These are phyloP conservation scores for Myathropa florea DNA, from an alignment of 2,888 invertebrate species.

Conservation along the genomic window DNA sequence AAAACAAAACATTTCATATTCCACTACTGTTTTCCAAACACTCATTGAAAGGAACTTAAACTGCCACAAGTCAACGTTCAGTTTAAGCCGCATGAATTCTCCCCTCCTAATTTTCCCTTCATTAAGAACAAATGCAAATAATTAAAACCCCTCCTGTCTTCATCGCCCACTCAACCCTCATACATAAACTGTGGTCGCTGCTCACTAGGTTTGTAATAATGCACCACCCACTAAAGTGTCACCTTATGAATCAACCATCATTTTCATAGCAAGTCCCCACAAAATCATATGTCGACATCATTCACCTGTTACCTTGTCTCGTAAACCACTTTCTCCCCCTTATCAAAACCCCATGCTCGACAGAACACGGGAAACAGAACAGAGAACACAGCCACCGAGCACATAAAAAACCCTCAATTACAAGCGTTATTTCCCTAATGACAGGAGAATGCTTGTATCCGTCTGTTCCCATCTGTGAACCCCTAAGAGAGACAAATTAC, in stretches of 20 bases:
- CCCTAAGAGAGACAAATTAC: slow-evolving; percentile 47
- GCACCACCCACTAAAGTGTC: background rate
- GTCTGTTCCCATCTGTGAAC: slow-evolving; percentile 39
- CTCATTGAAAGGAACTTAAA: background rate
- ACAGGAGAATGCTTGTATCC: slow-evolving; percentile 46
- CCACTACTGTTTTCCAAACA: no score
- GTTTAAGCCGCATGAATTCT: background rate
- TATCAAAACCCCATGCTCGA: background rate
- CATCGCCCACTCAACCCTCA: background rate
- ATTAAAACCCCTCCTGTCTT: background rate
- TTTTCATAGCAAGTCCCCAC: background rate
- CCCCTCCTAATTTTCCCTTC: background rate
- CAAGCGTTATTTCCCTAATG: slow-evolving; percentile 58
- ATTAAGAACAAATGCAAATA: background rate
- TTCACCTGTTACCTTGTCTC: slow-evolving; percentile 39
- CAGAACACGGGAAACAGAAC: background rate
- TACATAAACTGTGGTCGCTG: no score
- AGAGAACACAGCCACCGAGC: background rate
- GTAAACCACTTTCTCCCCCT: background rate
- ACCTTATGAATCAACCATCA: background rate
- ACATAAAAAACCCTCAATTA: slow-evolving; percentile 52
- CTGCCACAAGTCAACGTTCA: background rate
- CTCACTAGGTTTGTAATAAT: background rate
- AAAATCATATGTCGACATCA: slow-evolving; percentile 29
- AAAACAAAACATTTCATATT: no score